These are phyloP conservation scores for Sipha maydis DNA, from an alignment of 2,888 invertebrate species.

Conservation along the genomic window DNA sequence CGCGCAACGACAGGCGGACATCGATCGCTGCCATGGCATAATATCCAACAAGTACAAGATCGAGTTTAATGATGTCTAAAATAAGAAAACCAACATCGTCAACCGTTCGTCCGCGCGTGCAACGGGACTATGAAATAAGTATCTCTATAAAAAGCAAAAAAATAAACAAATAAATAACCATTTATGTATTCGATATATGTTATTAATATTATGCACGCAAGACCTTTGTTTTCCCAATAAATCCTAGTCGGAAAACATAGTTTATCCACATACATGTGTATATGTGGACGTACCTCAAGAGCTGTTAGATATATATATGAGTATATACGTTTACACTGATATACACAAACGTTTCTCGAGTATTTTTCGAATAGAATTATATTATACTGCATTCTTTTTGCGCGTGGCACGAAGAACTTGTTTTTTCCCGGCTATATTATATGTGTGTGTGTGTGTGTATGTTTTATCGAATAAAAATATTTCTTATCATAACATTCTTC, in stretches of 20 bases:
- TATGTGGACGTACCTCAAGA: neutral
- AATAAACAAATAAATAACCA: neutral
- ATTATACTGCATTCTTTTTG: constrained; percentile 47
- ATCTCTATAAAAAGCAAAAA: neutral
- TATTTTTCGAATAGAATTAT: constrained; percentile 44
- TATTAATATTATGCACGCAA: neutral
- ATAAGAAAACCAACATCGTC: constrained; percentile 28
- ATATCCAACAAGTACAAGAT: constrained; percentile 37
- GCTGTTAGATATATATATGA: no score
- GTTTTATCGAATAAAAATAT: constrained; percentile 28
- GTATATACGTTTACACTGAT: neutral
- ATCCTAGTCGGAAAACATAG: neutral
- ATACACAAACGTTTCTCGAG: constrained; percentile 7
- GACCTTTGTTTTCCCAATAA: constrained; percentile 19
- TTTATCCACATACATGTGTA: neutral
- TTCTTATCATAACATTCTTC: constrained; percentile 20
- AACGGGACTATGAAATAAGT: neutral
- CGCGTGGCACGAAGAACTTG: constrained; percentile 28
- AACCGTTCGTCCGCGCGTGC: neutral
- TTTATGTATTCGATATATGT: neutral
- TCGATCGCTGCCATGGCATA: constrained; percentile 18
- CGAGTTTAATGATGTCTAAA: constrained; percentile 55
- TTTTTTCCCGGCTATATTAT: constrained; percentile 11
- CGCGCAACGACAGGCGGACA: neutral
- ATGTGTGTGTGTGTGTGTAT: no score